Percentiles rank a stretch among this genome's conserved stretches.
Evolutionary conservation across 2,888 invertebrate species (phyloP).

Genomic region (Ernsta delagoae): DNA sequence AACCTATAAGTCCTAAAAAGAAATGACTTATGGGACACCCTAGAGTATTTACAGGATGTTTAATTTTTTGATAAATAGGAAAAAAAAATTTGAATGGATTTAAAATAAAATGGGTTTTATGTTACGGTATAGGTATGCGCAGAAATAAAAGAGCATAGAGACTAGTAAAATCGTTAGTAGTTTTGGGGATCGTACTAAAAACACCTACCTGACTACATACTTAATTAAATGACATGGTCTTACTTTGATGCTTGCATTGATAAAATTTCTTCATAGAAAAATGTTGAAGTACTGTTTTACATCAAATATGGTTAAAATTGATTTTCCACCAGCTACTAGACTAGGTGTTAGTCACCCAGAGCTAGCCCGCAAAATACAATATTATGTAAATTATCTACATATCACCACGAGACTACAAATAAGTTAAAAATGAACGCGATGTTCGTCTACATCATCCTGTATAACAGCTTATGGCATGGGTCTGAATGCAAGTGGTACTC

Average conservation of each 20-base stretch:
- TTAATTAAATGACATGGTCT: too few relatives aligned
- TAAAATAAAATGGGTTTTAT: too few relatives aligned
- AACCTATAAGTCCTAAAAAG: slow-evolving; percentile 52
- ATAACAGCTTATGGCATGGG: slow-evolving; percentile 1
- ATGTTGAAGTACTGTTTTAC: too few relatives aligned
- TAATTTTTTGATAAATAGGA: neutral
- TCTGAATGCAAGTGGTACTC: slow-evolving; percentile 6
- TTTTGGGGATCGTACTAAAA: too few relatives aligned
- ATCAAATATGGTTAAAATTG: neutral
- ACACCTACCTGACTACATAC: too few relatives aligned
- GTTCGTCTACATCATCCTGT: neutral
- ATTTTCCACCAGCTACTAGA: neutral
- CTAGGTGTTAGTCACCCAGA: neutral
- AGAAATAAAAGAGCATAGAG: too few relatives aligned
- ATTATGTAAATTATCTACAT: neutral
- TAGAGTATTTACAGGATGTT: slow-evolving; percentile 47
- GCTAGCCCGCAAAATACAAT: neutral
- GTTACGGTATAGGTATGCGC: too few relatives aligned
- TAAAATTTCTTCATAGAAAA: too few relatives aligned
- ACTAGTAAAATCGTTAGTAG: too few relatives aligned
- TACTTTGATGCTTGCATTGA: too few relatives aligned
- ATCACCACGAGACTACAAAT: slow-evolving; percentile 2
- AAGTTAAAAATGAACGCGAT: neutral
- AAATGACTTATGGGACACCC: slow-evolving; percentile 45
- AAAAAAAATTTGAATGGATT: too few relatives aligned